Conservation (phyloP, 2,113 vertebrate species). For the Pleuronectes platessa region DNA sequence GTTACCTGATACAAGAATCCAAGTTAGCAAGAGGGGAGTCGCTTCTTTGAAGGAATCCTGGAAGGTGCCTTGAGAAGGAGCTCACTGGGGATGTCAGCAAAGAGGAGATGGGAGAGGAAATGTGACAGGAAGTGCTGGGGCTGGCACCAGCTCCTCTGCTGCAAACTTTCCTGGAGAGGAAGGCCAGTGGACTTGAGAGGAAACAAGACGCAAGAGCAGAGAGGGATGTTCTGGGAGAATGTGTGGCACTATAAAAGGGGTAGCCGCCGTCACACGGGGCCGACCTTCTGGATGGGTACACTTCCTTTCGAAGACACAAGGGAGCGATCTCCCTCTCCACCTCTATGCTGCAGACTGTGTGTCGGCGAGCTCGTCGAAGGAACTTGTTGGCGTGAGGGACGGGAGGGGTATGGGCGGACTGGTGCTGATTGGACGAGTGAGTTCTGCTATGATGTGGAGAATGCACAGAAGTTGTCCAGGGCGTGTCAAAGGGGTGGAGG, state of each 20-base stretch:
- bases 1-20: conserved; percentile 66
- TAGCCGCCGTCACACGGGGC: conserved; percentile 48
- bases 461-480: conserved; percentile 22
- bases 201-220: conserved; percentile 72
- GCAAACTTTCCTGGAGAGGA: conserved; percentile 70
- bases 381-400: conserved; percentile 40
- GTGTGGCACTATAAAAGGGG: conserved; percentile 38
- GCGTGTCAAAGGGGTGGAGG: conserved; percentile 46
- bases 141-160: conserved; percentile 27
- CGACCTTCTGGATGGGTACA: conserved; percentile 83
- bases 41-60: conserved; percentile 43
- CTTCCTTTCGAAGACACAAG: conserved; percentile 90
- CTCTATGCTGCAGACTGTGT: conserved; percentile 88
- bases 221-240: conserved; percentile 66
- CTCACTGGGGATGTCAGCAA: conserved; percentile 23
- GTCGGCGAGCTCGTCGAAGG: conserved; percentile 79
- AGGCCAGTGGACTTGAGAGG: conserved; percentile 81
- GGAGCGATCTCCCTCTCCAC: conserved; percentile 81
- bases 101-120: conserved; percentile 17
- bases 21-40: conserved; percentile 42
- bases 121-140: conserved; percentile 15
- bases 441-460: conserved; percentile 54
- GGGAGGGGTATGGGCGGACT: conserved; percentile 5
- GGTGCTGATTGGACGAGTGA: conserved; percentile 42
- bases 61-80: conserved; percentile 46